Evolutionary conservation across 2,113 vertebrate genomes (phyloP), one percentile per base, ranked within the genome.

Genomic region (Periophthalmus modestus): DNA sequence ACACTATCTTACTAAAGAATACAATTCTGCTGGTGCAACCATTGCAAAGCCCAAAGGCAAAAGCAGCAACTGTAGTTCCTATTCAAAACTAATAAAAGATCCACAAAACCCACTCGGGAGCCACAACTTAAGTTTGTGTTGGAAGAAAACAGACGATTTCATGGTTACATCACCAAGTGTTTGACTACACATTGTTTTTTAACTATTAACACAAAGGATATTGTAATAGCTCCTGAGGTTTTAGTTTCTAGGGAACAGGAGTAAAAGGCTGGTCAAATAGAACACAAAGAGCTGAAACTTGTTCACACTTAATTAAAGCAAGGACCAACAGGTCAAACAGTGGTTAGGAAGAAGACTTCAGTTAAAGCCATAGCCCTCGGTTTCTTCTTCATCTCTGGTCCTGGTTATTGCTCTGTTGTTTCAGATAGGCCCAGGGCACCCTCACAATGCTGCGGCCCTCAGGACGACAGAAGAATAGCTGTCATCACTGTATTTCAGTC

Each of bases 1-100:
- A 80, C 83, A 83, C 90, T 80, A 72, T 81, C 82, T 86, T 87
- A 85, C 87, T 82, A 75, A 89, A 85, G 89, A 82, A 86, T 82
- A 84, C 82, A 72, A 82, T 84, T 77, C 81, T 77, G 87, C 87
- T 91, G 90, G 83, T 84, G 88, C 85, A 90, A 90, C 86, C 83
- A 77, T 91, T 88, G 83, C 88, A 84, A 91, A 88, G 52, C 84
- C 87, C 83, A 85, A 79, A 85, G 88, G 83, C 84, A 83, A 78
- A 85, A 66, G 77, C 72, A 65, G 80, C 81, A 63, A 89, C 82
- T 81, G 74, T 19, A 84, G 83, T 81, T 81, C 28, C 14, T 36
- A 82, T 86, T 81, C 82, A 83, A 89, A 90, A 88, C 87, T 82
- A 86, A 90, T 82, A 85, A 80, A 90, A 89, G 69, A 84, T 79